Base-by-base conservation (phyloP, 2,113 vertebrate species). In the Myiozetetes cayanensis region DNA sequence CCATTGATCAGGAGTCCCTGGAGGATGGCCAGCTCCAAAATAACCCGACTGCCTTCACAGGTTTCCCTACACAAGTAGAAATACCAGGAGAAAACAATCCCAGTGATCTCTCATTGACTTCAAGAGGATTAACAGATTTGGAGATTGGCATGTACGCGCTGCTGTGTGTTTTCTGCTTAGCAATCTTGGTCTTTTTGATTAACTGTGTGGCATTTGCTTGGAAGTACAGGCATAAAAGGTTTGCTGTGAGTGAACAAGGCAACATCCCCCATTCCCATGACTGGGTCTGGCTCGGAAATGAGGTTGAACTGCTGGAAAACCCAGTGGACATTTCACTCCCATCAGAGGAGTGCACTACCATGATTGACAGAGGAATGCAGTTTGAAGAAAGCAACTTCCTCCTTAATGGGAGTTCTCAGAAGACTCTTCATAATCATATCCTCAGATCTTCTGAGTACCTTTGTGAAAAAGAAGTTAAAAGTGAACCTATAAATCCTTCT, bases 131-230 rank as follows among this genome's bases (percentile, higher is more conserved):
- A 46, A 99, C 98, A 0, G 99, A 99, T 96, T 88, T 99, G 93
- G 99, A 99, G 98, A 99, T 99, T 0, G 99, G 99, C 91, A 99
- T 99, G 99, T 99, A 99, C 3, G 99, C 99, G 4, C 98, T 99
- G 72, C 97, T 99, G 31, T 99, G 99, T 1, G 99, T 99, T 44
- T 99, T 99, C 97, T 99, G 99, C 96, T 97, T 99, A 73, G 99
- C 99, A 83, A 99, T 99, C 95, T 96, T 99, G 85, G 99, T 99
- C 94, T 99, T 99, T 97, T 97, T 99, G 85, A 99, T 99, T 97
- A 99, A 99, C 98, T 99, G 99, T 4, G 99, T 99, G 97, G 99
- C 99, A 11, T 99, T 99, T 80, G 99, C 99, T 31, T 99, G 99
- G 98, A 99, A 98, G 87, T 99, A 99, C 94, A 98, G 99, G 67